Conservation (phyloP, 2,113 vertebrate species). For the Poeciliopsis retropinna region DNA sequence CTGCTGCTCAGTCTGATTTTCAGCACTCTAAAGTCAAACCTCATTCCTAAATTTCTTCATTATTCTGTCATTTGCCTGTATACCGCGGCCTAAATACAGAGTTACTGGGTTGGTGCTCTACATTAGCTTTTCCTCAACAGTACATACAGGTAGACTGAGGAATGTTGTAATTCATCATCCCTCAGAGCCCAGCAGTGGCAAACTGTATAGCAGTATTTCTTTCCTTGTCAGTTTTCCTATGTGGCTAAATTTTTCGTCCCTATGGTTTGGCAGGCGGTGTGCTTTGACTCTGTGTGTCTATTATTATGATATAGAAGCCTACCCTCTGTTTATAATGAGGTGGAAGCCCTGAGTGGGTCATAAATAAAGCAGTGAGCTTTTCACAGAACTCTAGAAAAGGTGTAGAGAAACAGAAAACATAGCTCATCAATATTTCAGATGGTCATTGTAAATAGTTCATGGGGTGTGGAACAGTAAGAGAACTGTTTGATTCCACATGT, state of each 20-base stretch:
- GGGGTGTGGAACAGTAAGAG: constrained; percentile 55
- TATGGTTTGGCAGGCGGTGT: not conserved
- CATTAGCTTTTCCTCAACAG: constrained; percentile 11
- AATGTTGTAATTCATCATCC: constrained; percentile 33
- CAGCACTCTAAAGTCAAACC: constrained; percentile 23
- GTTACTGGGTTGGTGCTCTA: constrained; percentile 1
- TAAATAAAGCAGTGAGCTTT: constrained; percentile 41
- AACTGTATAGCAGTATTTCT: constrained; percentile 30
- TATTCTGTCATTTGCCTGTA: constrained; percentile 13
- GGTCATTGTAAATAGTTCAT: constrained; percentile 78
- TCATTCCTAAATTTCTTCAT: constrained; percentile 19
- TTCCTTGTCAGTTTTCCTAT: constrained; percentile 21
- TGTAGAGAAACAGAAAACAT: constrained; percentile 69
- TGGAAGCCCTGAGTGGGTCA: constrained; percentile 45
- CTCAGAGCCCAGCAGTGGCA: constrained; percentile 20
- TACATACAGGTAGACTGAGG: constrained; percentile 26
- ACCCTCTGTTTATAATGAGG: constrained; percentile 30
- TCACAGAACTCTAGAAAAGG: constrained; percentile 58
- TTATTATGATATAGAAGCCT: constrained; percentile 44
- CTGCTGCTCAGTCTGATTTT: constrained; percentile 40
- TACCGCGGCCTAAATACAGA: constrained; percentile 7
- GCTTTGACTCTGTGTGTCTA: constrained; percentile 25
- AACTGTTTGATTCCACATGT: constrained; percentile 67
- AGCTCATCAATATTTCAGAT: constrained; percentile 73
- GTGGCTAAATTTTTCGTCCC: constrained; percentile 15